Base-by-base conservation (phyloP, 2,113 vertebrate species). In the Saguinus midas region DNA sequence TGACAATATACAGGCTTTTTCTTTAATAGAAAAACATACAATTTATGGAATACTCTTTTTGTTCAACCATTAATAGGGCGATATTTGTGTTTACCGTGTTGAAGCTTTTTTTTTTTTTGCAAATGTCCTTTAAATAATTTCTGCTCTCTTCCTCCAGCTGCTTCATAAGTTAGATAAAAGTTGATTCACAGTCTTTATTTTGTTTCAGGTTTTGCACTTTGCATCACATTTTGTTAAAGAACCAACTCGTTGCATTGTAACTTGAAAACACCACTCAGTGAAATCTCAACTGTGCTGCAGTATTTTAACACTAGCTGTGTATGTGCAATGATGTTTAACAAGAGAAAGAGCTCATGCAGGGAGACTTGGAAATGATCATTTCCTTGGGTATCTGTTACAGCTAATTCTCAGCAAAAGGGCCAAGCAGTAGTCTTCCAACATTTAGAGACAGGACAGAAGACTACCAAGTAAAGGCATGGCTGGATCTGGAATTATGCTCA, bases 211-310 rank as follows among this genome's bases (percentile, higher is more conserved):
- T 96, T 79, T 91, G 48, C 5, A 48, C 11, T 43, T 45, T 90
- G 61, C 58, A 93, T 86, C 70, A 61, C 37, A 89, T 83, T 95
- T 96, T 76, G 45, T 93, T 96, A 37, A 95, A 89, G 43, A 89
- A 64, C 93, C 45, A 73, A 64, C 32, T 79, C 73, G 43, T 82
- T 82, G 73, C 21, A 48, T 11, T 75, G 64, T 80, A 87, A 75
- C 89, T 86, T 86, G 57, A 76, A 93, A 82, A 78, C 18, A 58
- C 16, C 18, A 5, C 45, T 76, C 50, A 43, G 87, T 94, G 40
- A 43, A 85, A 96, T 75, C 82, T 48, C 61, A 61, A 25, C 35
- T n/a, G 16, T 10, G 40, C 37, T 35, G 1, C 57, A 70, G n/a
- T 35, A 57, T 85, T 94, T 96, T 85, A 64, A 83, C 84, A 66